Evolutionary conservation across 1,140 invertebrate genomes (phyloP).

Genomic region (Heliconius hewitsoni): DNA sequence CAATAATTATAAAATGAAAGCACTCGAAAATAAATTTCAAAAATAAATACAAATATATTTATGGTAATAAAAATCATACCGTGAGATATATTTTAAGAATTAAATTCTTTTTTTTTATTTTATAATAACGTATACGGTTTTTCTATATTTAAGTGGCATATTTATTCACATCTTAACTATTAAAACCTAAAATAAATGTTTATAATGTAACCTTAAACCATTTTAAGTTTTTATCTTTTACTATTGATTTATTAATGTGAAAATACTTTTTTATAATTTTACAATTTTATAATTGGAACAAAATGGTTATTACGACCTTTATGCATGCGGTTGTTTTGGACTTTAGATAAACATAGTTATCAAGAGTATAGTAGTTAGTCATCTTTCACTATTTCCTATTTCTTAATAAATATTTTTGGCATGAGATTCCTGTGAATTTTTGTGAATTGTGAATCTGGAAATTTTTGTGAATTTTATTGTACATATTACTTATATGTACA

Average conservation of each 20-base stretch:
- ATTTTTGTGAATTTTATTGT: too few species aligned
- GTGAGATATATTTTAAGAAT: not conserved
- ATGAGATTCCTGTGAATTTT: too few species aligned
- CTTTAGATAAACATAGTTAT: not conserved
- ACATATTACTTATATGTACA: too few species aligned
- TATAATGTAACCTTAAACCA: conserved; percentile 5
- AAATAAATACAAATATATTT: conserved; percentile 22
- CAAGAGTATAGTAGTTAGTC: too few species aligned
- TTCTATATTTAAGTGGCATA: not conserved
- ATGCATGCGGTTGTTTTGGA: not conserved
- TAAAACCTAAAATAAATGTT: not conserved
- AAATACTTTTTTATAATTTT: not conserved
- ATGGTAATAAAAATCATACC: not conserved
- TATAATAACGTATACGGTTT: not conserved
- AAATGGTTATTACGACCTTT: not conserved
- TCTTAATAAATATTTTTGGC: too few species aligned
- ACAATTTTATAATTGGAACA: not conserved
- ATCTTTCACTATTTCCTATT: too few species aligned
- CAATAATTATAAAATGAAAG: conserved; percentile 7
- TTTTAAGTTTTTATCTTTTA: conserved; percentile 10
- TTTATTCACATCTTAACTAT: not conserved
- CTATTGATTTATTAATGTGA: not conserved
- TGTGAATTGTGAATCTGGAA: too few species aligned
- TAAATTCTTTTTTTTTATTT: not conserved
- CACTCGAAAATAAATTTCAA: conserved; percentile 32